A percentile compares a stretch with the other conserved stretches of the same genome.
Conservation (phyloP, 2,113 vertebrate species). For the Macroglossus sobrinus region DNA sequence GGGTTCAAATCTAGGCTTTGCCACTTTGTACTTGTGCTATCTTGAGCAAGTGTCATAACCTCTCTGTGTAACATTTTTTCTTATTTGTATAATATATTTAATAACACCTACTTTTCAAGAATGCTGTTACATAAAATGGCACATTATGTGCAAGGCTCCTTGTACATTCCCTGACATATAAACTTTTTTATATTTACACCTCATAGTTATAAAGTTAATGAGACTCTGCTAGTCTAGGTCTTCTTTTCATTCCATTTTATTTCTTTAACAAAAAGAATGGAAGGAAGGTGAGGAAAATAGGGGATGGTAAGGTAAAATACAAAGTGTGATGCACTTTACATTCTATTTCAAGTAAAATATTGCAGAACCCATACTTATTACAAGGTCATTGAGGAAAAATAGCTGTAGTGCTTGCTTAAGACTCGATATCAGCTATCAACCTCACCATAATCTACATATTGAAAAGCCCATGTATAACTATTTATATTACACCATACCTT, state of each 20-base stretch:
- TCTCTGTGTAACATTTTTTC: not conserved
- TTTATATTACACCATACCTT: not conserved
- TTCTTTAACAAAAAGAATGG: too few species aligned
- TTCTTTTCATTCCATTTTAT: not conserved
- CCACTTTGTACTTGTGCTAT: not conserved
- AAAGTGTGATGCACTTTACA: not conserved
- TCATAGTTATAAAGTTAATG: not conserved
- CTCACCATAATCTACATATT: not conserved
- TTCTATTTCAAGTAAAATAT: slow-evolving; percentile 27
- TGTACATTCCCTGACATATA: not conserved
- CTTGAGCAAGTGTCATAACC: not conserved
- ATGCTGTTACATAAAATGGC: not conserved
- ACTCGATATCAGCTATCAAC: not conserved
- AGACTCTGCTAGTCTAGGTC: not conserved
- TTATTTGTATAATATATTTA: not conserved
- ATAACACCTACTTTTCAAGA: not conserved
- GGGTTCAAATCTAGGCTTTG: not conserved
- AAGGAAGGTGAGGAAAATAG: too few species aligned
- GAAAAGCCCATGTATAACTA: not conserved
- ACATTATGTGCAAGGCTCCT: not conserved
- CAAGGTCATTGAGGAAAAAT: not conserved
- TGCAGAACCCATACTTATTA: not conserved
- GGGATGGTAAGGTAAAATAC: too few species aligned
- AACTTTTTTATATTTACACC: not conserved
- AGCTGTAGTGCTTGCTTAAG: not conserved